A percentile compares a stretch with the other conserved stretches of the same genome.
Conservation (phyloP, 2,888 invertebrate species). For the Timema cristinae region DNA sequence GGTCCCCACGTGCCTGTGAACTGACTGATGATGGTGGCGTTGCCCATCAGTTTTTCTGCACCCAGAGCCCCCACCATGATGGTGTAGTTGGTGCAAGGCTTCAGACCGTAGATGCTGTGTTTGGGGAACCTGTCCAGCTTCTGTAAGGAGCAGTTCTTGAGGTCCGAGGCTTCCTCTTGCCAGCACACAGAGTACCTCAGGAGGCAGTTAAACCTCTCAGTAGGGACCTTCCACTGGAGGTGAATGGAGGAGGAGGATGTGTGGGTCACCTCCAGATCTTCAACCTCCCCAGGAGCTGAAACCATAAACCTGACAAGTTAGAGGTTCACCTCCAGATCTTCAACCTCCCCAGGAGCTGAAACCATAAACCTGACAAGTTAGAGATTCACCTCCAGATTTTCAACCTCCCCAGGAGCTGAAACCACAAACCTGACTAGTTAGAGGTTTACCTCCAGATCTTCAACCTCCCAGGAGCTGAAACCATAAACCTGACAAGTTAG, state of each 20-base stretch:
- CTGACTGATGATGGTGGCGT: neutral
- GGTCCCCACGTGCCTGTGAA: neutral
- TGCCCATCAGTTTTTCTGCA: conserved; percentile 1
- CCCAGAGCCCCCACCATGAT: conserved; percentile 4
- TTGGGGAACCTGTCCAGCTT: neutral
- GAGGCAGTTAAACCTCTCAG: neutral
- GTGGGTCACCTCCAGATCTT: neutral
- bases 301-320: no score
- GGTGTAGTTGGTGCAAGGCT: conserved; percentile 12
- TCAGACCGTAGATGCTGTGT: neutral
- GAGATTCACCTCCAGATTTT: no score
- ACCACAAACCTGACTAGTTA: no score
- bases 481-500: no score
- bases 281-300: neutral
- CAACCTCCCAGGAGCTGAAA: no score
- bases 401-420: no score
- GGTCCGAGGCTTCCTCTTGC: neutral
- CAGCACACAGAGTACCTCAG: conserved; percentile 13
- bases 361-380: no score
- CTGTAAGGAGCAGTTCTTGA: neutral
- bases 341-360: no score
- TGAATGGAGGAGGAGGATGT: neutral
- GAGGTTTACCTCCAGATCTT: no score
- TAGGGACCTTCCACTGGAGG: neutral
- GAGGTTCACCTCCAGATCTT: no score